Percentiles rank a stretch among this genome's conserved stretches.
Conservation (phyloP, 2,797 vertebrate species). For the Pseudomugil gertrudae region DNA sequence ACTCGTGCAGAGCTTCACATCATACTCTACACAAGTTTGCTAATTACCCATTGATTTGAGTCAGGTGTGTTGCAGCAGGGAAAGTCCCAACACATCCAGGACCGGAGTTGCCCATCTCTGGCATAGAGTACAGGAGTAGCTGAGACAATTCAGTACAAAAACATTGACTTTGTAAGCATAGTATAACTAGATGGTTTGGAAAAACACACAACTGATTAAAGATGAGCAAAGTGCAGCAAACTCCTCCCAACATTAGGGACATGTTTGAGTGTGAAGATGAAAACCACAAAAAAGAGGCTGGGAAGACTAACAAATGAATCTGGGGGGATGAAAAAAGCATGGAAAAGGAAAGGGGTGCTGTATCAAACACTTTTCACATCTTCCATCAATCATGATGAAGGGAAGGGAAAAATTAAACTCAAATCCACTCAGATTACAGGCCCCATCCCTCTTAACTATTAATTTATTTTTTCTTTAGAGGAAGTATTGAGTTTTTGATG, state of each 20-base stretch:
- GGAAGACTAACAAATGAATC: neutral
- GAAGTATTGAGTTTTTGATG: too few relatives aligned
- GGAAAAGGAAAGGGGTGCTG: neutral
- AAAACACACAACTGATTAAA: neutral
- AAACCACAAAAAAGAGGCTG: neutral
- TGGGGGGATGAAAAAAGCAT: neutral
- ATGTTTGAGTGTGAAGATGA: neutral
- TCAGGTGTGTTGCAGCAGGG: too few relatives aligned
- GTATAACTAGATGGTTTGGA: neutral
- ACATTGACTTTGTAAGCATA: neutral
- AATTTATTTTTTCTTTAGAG: too few relatives aligned
- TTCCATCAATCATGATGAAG: neutral
- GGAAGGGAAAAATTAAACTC: neutral
- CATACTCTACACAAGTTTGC: too few relatives aligned
- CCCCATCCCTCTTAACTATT: too few relatives aligned
- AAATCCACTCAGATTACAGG: too few relatives aligned
- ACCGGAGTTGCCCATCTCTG: too few relatives aligned
- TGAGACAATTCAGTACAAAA: neutral
- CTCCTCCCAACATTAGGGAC: neutral
- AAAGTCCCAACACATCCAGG: too few relatives aligned
- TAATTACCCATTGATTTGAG: too few relatives aligned
- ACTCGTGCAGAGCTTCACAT: too few relatives aligned
- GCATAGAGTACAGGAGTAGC: neutral
- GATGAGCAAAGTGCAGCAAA: neutral
- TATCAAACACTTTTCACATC: neutral